Percentiles rank a stretch among this genome's conserved stretches.
Conservation (phyloP, 2,113 vertebrate genomes). For the Dasypus novemcinctus region DNA sequence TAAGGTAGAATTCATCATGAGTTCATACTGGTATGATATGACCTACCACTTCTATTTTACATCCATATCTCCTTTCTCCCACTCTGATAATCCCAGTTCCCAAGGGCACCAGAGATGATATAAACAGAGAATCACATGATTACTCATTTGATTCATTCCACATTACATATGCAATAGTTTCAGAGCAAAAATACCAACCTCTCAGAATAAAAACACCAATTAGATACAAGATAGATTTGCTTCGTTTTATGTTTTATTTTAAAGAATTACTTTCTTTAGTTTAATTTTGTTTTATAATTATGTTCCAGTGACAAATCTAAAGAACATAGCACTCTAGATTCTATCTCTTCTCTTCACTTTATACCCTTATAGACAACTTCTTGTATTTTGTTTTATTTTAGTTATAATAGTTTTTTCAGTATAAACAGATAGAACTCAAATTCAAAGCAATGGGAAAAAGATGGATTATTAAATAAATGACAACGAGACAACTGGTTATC, state of each 20-base stretch:
- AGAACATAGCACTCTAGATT: not conserved
- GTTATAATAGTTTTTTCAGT: not conserved
- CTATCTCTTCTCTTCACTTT: not conserved
- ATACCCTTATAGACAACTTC: not conserved
- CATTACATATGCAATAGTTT: constrained; percentile 11
- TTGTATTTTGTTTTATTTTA: not conserved
- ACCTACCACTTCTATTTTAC: not conserved
- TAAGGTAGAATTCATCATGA: not conserved
- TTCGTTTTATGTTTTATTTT: constrained; percentile 36
- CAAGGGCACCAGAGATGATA: not conserved
- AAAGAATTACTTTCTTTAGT: not conserved
- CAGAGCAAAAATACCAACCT: not conserved
- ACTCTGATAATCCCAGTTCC: not conserved
- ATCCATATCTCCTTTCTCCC: not conserved
- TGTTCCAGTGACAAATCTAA: not conserved
- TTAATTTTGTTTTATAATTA: not conserved
- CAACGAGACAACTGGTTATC: not conserved
- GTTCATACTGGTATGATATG: not conserved
- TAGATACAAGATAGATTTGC: not conserved
- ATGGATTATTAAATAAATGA: not conserved
- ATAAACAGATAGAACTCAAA: not conserved
- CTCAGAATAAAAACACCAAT: not conserved
- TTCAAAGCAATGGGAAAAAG: not conserved
- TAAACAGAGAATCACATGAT: not conserved
- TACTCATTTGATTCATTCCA: not conserved